Conservation (phyloP, 2,797 vertebrate genomes). For the Pygocentrus nattereri region DNA sequence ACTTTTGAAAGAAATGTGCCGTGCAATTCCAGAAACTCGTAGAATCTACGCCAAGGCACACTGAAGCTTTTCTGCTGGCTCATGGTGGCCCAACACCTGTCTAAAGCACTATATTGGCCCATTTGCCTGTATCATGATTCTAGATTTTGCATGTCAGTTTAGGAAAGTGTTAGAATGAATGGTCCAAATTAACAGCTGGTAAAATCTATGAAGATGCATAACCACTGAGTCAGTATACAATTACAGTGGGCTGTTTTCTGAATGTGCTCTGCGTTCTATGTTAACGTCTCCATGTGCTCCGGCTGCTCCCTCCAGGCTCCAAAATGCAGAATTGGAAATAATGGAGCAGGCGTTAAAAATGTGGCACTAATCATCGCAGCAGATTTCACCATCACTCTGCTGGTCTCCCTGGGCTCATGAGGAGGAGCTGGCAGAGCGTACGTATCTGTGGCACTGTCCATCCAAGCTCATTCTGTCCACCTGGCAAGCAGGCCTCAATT, state of each 20-base stretch:
- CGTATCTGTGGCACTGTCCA: constrained; percentile 24
- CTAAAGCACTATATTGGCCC: too few relatives aligned
- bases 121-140: background rate
- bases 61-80: too few relatives aligned
- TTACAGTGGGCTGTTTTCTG: background rate
- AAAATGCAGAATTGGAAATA: constrained; percentile 18
- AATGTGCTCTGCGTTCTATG: background rate
- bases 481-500: constrained; percentile 12
- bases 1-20: too few relatives aligned
- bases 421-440: constrained; percentile 5
- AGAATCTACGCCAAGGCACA: too few relatives aligned
- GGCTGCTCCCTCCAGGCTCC: background rate
- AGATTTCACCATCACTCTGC: constrained; percentile 15
- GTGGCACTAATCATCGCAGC: constrained; percentile 24
- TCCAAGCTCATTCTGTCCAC: constrained; percentile 36
- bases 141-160: background rate
- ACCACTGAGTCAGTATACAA: background rate
- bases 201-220: background rate
- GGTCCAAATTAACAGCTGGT: constrained; percentile 19
- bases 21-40: too few relatives aligned
- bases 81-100: too few relatives aligned
- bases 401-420: background rate
- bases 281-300: background rate
- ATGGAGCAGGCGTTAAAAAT: constrained; percentile 18
- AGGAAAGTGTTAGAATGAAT: background rate